phyloP scores from a whole-genome alignment of 2,797 vertebrate genomes.

The Galaxias olidus region DNA sequence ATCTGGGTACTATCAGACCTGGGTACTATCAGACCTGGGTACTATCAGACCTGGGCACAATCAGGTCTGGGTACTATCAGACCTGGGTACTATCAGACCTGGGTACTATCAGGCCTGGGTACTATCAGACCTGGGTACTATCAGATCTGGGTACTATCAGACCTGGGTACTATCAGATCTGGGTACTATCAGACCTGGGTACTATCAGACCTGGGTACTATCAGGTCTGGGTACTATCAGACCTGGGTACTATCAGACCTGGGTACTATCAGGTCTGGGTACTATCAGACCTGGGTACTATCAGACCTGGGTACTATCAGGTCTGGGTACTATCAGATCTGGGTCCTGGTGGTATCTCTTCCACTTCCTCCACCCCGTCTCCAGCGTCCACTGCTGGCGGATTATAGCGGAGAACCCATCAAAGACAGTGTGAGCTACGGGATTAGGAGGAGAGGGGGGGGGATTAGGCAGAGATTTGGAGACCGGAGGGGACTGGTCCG shows the following conservation, averaged over 20 bases:
- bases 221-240: slow-evolving; percentile 27
- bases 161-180: slow-evolving; percentile 26
- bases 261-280: slow-evolving; percentile 27
- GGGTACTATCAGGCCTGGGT: slow-evolving; percentile 27
- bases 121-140: slow-evolving; percentile 29
- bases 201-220: slow-evolving; percentile 29
- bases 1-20: slow-evolving; percentile 26
- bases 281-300: slow-evolving; percentile 29
- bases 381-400: too few relatives aligned
- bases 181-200: slow-evolving; percentile 27
- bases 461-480: too few relatives aligned
- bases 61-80: slow-evolving; percentile 27
- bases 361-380: too few relatives aligned
- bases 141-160: slow-evolving; percentile 27
- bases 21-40: slow-evolving; percentile 27
- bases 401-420: too few relatives aligned
- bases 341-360: too few relatives aligned
- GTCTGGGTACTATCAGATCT: slow-evolving; percentile 26
- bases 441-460: too few relatives aligned
- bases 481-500: too few relatives aligned
- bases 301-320: slow-evolving; percentile 27
- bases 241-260: slow-evolving; percentile 26
- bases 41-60: slow-evolving; percentile 29
- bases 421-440: too few relatives aligned
- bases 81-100: slow-evolving; percentile 26